Percentiles rank a stretch among this genome's conserved stretches.
Evolutionary conservation across 2,888 invertebrate genomes (phyloP).

Genomic region (Allacma fusca): DNA sequence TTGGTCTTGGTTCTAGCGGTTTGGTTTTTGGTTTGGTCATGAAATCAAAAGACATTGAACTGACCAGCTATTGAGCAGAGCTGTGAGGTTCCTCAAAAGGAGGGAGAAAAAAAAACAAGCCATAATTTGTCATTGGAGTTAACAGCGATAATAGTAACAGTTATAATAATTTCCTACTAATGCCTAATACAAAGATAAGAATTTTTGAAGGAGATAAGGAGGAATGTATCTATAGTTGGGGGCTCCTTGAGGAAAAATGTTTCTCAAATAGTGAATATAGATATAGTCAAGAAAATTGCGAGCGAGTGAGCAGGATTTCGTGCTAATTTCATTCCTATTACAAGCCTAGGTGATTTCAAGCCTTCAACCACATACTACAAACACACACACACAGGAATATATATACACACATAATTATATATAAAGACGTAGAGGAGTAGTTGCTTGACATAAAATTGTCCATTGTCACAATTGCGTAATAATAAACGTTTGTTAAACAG

Average conservation of each 20-base stretch:
- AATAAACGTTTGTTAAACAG: conserved; percentile 2
- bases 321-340: neutral
- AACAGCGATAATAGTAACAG: neutral
- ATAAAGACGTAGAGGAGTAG: neutral
- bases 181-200: conserved; percentile 17
- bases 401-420: neutral
- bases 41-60: conserved; percentile 30
- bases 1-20: conserved; percentile 11
- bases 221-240: neutral
- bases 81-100: neutral
- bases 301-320: neutral
- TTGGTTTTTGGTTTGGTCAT: conserved; percentile 22
- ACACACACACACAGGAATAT: neutral
- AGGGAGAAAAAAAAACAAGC: conserved; percentile 9
- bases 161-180: neutral
- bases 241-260: conserved; percentile 1
- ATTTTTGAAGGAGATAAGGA: too few species aligned
- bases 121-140: conserved; percentile 30
- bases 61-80: conserved; percentile 7
- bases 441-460: neutral
- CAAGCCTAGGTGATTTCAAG: too few species aligned
- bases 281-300: too few species aligned
- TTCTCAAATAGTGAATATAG: conserved; percentile 21
- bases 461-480: conserved; percentile 7
- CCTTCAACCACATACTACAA: neutral